Conservation (phyloP, 2,113 vertebrate species). For the Eolophus roseicapilla region DNA sequence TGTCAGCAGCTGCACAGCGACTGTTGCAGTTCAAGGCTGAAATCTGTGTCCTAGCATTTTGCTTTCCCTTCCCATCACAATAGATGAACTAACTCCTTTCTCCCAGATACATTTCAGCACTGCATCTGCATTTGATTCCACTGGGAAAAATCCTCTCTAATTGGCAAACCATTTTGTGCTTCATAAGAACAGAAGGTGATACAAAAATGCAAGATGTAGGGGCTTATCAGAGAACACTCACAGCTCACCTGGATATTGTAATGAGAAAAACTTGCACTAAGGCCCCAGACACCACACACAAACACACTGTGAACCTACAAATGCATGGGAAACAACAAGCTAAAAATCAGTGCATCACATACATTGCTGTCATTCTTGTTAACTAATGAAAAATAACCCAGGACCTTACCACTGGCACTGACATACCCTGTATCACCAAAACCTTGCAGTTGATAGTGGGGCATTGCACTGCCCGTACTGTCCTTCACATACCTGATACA, state of each 20-base stretch:
- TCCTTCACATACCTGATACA: background rate
- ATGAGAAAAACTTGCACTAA: background rate
- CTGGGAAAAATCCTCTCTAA: background rate
- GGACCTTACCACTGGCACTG: background rate
- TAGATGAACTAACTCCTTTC: background rate
- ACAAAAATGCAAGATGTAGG: background rate
- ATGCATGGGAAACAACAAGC: background rate
- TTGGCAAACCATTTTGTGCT: background rate
- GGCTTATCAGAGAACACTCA: background rate
- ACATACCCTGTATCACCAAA: no score
- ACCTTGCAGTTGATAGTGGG: background rate
- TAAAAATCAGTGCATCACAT: background rate
- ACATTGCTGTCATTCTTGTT: background rate
- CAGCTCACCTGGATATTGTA: background rate
- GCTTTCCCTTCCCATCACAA: background rate
- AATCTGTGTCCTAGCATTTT: background rate
- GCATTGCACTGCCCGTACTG: background rate
- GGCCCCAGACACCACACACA: background rate
- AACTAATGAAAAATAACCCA: background rate
- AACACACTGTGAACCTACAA: background rate
- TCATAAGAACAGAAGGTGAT: background rate
- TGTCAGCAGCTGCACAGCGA: background rate
- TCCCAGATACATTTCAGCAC: background rate
- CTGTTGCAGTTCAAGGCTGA: background rate
- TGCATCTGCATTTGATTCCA: background rate